Base-by-base conservation (phyloP, 92 coral and sea anemone genomes). In the Heliopora coerulea region DNA sequence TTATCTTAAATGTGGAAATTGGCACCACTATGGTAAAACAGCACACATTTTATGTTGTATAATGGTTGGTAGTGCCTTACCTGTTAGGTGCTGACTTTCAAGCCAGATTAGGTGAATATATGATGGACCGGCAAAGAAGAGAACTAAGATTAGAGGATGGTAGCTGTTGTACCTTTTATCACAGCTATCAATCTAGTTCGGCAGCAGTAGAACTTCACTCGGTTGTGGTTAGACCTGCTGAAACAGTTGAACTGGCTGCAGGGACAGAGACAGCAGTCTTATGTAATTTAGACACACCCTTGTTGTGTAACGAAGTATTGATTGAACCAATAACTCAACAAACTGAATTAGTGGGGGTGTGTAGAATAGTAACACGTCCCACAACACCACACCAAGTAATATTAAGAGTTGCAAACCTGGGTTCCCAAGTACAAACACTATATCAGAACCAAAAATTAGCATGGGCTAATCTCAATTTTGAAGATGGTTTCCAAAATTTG, bases 321-420 rank as follows among this genome's bases (percentile, higher is more conserved):
- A 33, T 62, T 62, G 68, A 62, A 33, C 68, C 68, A 62, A 62
- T 62, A 12, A 62, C 68, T 17, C 68, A 62, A 21, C 68, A n/a
- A n/a, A n/a, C n/a, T n/a, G n/a, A n/a, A n/a, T n/a, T n/a, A n/a
- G n/a, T n/a, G n/a, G n/a, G n/a, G n/a, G n/a, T n/a, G 9, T 42
- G n/a, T n/a, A n/a, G n/a, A n/a, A n/a, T n/a, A n/a, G n/a, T n/a
- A n/a, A n/a, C n/a, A n/a, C n/a, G n/a, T n/a, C n/a, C n/a, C n/a
- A n/a, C n/a, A n/a, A n/a, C n/a, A n/a, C n/a, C n/a, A n/a, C n/a
- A n/a, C n/a, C n/a, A n/a, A n/a, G n/a, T n/a, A n/a, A n/a, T n/a
- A n/a, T n/a, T n/a, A n/a, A n/a, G n/a, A n/a, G n/a, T n/a, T n/a
- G n/a, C n/a, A n/a, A n/a, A n/a, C n/a, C n/a, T n/a, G n/a, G n/a